These are phyloP conservation scores for Gymnoscelis rufifasciata DNA, from an alignment of 2,888 invertebrate genomes.

Conservation along the genomic window DNA sequence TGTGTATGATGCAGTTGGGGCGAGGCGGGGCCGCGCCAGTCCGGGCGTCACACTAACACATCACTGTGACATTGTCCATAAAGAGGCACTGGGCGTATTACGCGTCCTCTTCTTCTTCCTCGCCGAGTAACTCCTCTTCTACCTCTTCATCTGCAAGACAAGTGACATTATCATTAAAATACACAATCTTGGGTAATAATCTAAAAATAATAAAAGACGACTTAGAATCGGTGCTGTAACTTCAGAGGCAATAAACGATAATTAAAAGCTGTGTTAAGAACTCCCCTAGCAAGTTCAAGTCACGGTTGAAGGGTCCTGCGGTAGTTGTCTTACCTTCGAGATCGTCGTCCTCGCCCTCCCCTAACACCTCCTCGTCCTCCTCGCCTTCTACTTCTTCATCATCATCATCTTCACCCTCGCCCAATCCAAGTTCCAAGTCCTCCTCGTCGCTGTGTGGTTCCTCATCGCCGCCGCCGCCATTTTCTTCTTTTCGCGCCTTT, in stretches of 20 bases:
- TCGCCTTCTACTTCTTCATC: slow-evolving; percentile 82
- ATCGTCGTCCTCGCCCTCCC: slow-evolving; percentile 82
- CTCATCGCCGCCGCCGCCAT: slow-evolving; percentile 82
- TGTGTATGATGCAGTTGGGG: slow-evolving; percentile 62
- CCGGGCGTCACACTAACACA: slow-evolving; percentile 77
- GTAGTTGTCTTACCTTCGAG: slow-evolving; percentile 70
- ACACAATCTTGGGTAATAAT: no score
- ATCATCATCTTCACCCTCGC: slow-evolving; percentile 78
- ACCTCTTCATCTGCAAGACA: slow-evolving; percentile 73
- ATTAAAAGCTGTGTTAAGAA: slow-evolving; percentile 1
- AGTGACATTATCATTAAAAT: neutral
- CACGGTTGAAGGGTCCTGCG: slow-evolving; percentile 5
- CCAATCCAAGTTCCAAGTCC: slow-evolving; percentile 79
- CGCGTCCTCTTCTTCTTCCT: slow-evolving; percentile 77
- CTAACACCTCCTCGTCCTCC: slow-evolving; percentile 81
- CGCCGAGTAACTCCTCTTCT: slow-evolving; percentile 71
- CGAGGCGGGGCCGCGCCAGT: slow-evolving; percentile 70
- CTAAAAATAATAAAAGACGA: no score
- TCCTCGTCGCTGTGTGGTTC: slow-evolving; percentile 82
- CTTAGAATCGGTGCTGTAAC: no score
- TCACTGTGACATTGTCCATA: slow-evolving; percentile 80
- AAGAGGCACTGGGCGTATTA: slow-evolving; percentile 72
- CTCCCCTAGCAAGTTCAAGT: slow-evolving; percentile 7
- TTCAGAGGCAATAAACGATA: no score
- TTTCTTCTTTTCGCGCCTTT: slow-evolving; percentile 89